Evolutionary conservation across 2,888 invertebrate species (phyloP).

Genomic region (Cataglyphis albicans): DNA sequence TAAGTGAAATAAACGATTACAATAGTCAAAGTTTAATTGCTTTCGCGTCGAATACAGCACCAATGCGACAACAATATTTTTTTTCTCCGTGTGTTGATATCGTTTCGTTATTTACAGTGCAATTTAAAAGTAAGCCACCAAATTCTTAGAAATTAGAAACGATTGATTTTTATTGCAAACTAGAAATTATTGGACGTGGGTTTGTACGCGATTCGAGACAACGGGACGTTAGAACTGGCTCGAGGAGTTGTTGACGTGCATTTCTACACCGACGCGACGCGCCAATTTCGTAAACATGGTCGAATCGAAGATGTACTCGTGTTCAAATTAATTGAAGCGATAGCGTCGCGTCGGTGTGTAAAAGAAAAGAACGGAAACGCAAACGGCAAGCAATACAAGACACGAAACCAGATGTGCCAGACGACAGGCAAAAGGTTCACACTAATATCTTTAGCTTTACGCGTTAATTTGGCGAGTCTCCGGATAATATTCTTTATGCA

Average conservation of each 20-base stretch:
- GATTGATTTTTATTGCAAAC: slow-evolving; percentile 6
- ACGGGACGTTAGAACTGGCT: slow-evolving; percentile 59
- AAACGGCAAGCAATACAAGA: slow-evolving; percentile 83
- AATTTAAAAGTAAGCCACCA: not conserved
- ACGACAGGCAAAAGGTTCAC: slow-evolving; percentile 81
- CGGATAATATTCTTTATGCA: slow-evolving; percentile 25
- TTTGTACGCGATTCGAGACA: not conserved
- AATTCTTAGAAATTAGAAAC: slow-evolving; percentile 9
- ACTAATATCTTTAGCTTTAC: slow-evolving; percentile 58
- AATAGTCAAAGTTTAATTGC: slow-evolving; percentile 4
- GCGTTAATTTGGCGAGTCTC: slow-evolving; percentile 34
- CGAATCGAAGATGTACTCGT: not conserved
- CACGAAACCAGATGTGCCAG: slow-evolving; percentile 85
- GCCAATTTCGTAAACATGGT: not conserved
- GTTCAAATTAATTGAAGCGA: not conserved
- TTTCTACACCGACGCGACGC: slow-evolving; percentile 57
- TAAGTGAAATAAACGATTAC: not conserved
- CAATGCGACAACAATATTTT: not conserved
- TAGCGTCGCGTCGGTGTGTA: slow-evolving; percentile 31
- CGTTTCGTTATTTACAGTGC: slow-evolving; percentile 6
- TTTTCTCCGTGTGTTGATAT: slow-evolving; percentile 28
- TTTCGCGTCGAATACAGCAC: not conserved
- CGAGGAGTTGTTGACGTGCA: slow-evolving; percentile 60
- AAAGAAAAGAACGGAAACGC: slow-evolving; percentile 38
- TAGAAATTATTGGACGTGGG: slow-evolving; percentile 2